Base-by-base conservation (phyloP, 2,797 vertebrate species). In the Helarctos malayanus region DNA sequence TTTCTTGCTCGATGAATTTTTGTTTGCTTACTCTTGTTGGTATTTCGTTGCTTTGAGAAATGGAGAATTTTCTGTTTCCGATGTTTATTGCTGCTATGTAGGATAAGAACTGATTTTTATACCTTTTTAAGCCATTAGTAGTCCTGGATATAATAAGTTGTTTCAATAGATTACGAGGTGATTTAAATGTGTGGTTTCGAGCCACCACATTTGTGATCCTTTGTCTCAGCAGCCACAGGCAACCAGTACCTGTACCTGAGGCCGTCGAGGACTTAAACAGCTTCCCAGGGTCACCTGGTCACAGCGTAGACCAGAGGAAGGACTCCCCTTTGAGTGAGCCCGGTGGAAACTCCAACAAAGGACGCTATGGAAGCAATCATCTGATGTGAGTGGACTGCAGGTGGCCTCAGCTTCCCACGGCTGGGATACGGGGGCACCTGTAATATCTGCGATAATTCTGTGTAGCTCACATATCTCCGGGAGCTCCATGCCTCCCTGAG, bases 371-470 rank as follows among this genome's bases (percentile, higher is more conserved):
- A n/a, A 65, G 63, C 15, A 3, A 65, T 16, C 3, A 9, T 8
- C 7, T 25, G 63, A 16, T 8, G 15, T n/a, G 16, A 16, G 32
- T 5, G 6, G 38, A 7, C 13, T 3, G 13, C 19, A 59, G 54
- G 41, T 2, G 0, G 29, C 3, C 27, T 57, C 4, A n/a, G 61
- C 63, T n/a, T 12, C 38, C 19, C 21, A 16, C 38, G 45, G 15
- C 54, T 16, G n/a, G 0, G 0, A 15, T 6, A 12, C 8, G 1
- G 3, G 3, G 9, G 11, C 35, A 7, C 65, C 63, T 35, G 14
- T 19, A 13, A 29, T 8, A 14, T 9, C 63, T 13, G 21, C 8
- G 18, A 3, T 11, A 5, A 45, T 11, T 59, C 32, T 88, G 54
- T 7, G 54, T 3, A 35, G 54, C 13, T 10, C 4, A 27, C 41